These are phyloP conservation scores for Onychomys arenicola DNA, from an alignment of 2,797 vertebrate genomes.

Conservation along the genomic window DNA sequence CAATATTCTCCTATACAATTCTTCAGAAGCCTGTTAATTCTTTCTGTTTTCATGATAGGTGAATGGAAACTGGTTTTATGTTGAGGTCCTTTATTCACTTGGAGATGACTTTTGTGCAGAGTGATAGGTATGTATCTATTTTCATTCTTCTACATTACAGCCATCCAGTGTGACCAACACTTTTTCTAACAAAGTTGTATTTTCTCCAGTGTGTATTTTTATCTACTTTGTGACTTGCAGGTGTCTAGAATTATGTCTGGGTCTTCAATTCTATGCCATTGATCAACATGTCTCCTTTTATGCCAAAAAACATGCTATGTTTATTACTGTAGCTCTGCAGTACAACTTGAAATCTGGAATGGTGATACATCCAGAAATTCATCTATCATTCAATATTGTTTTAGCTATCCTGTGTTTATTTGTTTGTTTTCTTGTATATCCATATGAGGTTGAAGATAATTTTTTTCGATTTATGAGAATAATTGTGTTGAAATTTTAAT, in stretches of 20 bases:
- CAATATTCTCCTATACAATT: accelerated
- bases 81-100: not conserved
- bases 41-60: not conserved
- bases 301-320: not conserved
- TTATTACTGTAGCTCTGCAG: not conserved
- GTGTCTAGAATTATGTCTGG: not conserved
- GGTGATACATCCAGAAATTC: not conserved
- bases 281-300: not conserved
- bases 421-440: not conserved
- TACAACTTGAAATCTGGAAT: not conserved
- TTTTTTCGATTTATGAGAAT: not conserved
- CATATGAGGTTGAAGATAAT: not conserved
- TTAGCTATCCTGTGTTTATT: not conserved
- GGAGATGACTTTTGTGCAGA: not conserved
- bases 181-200: not conserved
- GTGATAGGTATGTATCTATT: not conserved
- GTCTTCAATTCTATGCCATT: not conserved
- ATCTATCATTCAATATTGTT: not conserved
- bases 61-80: not conserved
- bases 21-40: not conserved
- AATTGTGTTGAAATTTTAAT: not conserved
- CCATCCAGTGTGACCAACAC: not conserved
- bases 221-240: not conserved
- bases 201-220: not conserved
- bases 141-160: not conserved